Percentiles rank a stretch among this genome's conserved stretches.
Evolutionary conservation across 2,797 vertebrate genomes (phyloP).

Genomic region (Chaunax sp.): DNA sequence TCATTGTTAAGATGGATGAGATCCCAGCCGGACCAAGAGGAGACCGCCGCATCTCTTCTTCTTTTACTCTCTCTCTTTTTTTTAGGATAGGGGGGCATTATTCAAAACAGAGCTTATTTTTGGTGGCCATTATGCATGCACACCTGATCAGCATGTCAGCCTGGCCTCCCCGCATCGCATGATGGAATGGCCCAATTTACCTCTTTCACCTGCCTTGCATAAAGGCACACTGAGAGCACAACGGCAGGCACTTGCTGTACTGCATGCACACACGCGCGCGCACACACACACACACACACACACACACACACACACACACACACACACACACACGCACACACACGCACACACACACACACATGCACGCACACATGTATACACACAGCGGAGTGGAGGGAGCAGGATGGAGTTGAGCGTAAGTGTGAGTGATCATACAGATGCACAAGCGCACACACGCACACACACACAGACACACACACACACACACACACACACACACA

Average conservation of each 20-base stretch:
- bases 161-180: slow-evolving; percentile 87
- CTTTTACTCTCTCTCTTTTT: slow-evolving; percentile 50
- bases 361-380: slow-evolving; percentile 49
- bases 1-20: slow-evolving; percentile 98
- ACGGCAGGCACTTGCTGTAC: slow-evolving; percentile 52
- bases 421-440: slow-evolving; percentile 46
- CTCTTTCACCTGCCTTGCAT: slow-evolving; percentile 92
- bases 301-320: slow-evolving; percentile 54
- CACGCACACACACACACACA: slow-evolving; percentile 34
- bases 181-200: slow-evolving; percentile 97
- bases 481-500: slow-evolving; percentile 11
- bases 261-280: slow-evolving; percentile 56
- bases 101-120: slow-evolving; percentile 98
- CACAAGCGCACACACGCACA: slow-evolving; percentile 7
- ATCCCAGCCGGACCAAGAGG: slow-evolving; percentile 92
- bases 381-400: slow-evolving; percentile 56
- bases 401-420: slow-evolving; percentile 54
- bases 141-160: slow-evolving; percentile 97
- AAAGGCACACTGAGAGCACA: slow-evolving; percentile 83
- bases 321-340: slow-evolving; percentile 58
- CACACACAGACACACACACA: slow-evolving; percentile 15
- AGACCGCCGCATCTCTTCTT: slow-evolving; percentile 90
- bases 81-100: slow-evolving; percentile 86
- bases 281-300: slow-evolving; percentile 35
- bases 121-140: slow-evolving; percentile 96